A percentile compares a stretch with the other conserved stretches of the same genome.
These are phyloP conservation scores for Scomber scombrus DNA, from an alignment of 2,113 vertebrate species.

Conservation along the genomic window DNA sequence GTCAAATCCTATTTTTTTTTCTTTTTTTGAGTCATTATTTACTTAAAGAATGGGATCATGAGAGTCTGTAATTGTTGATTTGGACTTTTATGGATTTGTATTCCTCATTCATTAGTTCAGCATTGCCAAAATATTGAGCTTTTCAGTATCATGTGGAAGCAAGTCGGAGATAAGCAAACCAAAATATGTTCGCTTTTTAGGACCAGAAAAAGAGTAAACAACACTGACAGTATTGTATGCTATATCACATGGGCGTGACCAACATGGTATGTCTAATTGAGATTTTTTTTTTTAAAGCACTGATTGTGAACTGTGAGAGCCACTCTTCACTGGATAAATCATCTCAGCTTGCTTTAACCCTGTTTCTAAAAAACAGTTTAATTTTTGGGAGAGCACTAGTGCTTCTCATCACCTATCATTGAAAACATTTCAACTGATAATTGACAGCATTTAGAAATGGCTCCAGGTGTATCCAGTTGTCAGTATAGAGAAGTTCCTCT, in stretches of 20 bases:
- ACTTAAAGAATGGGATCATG: neutral
- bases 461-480: constrained; percentile 40
- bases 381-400: neutral
- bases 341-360: neutral
- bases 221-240: constrained; percentile 3
- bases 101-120: neutral
- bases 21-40: neutral
- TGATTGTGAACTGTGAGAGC: neutral
- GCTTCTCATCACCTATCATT: neutral
- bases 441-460: constrained; percentile 53
- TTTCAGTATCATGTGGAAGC: neutral
- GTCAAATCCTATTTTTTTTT: neutral
- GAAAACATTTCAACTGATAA: neutral
- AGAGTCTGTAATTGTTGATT: neutral
- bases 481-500: constrained; percentile 47
- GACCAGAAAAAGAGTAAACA: constrained; percentile 6
- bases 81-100: neutral
- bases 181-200: neutral
- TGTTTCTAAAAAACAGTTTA: neutral
- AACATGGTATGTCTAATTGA: constrained; percentile 68
- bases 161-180: neutral
- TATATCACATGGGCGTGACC: constrained; percentile 64
- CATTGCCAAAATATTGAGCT: neutral
- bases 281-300: constrained; percentile 33
- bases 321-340: neutral